Base-by-base conservation (phyloP, 2,888 invertebrate genomes). In the Nemurella pictetii region DNA sequence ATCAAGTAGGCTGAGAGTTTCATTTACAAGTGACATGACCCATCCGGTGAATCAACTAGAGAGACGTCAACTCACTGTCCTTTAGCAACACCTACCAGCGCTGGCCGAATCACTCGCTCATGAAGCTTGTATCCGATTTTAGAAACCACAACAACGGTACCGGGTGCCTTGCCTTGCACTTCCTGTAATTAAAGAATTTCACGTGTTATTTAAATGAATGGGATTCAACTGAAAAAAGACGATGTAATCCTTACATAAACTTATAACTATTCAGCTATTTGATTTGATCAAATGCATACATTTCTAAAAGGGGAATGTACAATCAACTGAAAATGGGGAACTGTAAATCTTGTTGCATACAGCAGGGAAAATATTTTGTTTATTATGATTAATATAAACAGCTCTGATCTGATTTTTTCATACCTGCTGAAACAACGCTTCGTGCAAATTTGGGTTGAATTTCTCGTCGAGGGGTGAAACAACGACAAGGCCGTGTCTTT, bases 121-220 rank as follows among this genome's bases (percentile, higher is more conserved):
- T 97, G 96, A 84, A 99, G 92, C 90, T 96, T 97, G 91, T 98
- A 99, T 5, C 99, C 99, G 80, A 97, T 93, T 92, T 99, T 99
- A 85, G 97, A 96, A 0, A 99, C 98, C 0, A 96, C 95, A 0
- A 98, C 96, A 12, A 99, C 95, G 0, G 96, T 96, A 55, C 98
- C 98, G 0, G 97, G 92, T 85, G 94, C 94, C 82, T 95, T 96
- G 0, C 95, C 95, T 88, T 95, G 93, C 82, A 96, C 95, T 87
- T 95, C 94, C 94, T 95, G 88, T 15, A 90, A 90, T 87, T 86
- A 86, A 87, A 88, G 86, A 20, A 55, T 15, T 55, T 55, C 85
- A 86, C n/a, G 77, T 27, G 28, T 4, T 83, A 36, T 27, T 35
- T 27, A n/a, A 83, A n/a, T n/a, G n/a, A n/a, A n/a, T n/a, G n/a